Base-by-base conservation (phyloP, 2,888 invertebrate genomes). In the Tenthredo mesomela region DNA sequence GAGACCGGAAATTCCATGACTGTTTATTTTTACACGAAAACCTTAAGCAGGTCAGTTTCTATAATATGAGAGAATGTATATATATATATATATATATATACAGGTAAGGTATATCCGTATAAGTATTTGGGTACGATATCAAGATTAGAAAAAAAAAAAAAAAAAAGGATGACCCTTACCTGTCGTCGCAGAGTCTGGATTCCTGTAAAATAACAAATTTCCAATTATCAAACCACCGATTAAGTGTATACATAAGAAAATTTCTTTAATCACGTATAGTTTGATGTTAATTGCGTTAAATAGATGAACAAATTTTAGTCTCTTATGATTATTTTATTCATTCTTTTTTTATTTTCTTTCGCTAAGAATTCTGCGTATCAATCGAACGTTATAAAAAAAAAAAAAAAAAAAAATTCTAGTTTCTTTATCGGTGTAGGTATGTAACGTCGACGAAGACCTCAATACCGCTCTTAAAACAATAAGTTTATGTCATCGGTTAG, bases 131-230 rank as follows among this genome's bases (percentile, higher is more conserved):
- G 15, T 47, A 47, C 3, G 43, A 47, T 15, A 47, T 47, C 3
- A 73, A 47, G 43, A 84, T 50, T 15, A 15, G 12, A 29, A 29
- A 2, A 29, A 29, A 29, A 29, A 29, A 2, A 29, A 29, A 29
- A 15, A 15, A n/a, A 50, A 1, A 0, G 29, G 0, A 70, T 47
- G 6, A 50, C 2, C 0, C 43, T 58, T 89, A 91, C 91, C 91
- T 86, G 89, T 78, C 70, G 87, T 85, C 82, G 88, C 85, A 61
- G 88, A 86, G 75, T 88, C 89, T 83, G 90, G 85, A 87, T 89
- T 89, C 85, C 91, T 91, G 88, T 73, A 91, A 91, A 82, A 82
- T 86, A 84, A 86, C 37, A 47, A 29, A 75, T 47, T 7, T 29
- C 15, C 2, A 25, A 33, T 2, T 29, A 33, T 67, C 10, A 18